A percentile compares a stretch with the other conserved stretches of the same genome.
Evolutionary conservation across 2,797 vertebrate genomes (phyloP).

Genomic region (Sebastolobus alascanus): DNA sequence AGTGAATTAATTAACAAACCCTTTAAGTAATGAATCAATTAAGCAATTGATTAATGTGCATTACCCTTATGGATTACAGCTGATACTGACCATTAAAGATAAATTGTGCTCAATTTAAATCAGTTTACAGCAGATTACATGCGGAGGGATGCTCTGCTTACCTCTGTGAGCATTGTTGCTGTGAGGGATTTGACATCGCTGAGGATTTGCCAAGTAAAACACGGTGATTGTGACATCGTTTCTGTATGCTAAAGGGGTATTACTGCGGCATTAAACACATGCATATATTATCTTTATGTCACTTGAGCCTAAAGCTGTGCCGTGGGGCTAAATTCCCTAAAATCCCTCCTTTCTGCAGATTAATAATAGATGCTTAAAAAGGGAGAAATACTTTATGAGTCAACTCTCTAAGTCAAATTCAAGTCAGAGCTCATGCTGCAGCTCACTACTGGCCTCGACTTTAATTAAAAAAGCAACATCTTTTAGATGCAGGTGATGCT

Average conservation of each 20-base stretch:
- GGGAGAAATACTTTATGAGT: slow-evolving; percentile 67
- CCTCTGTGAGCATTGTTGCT: slow-evolving; percentile 30
- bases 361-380: slow-evolving; percentile 71
- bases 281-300: slow-evolving; percentile 76
- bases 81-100: slow-evolving; percentile 77
- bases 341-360: slow-evolving; percentile 64
- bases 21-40: slow-evolving; percentile 81
- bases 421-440: slow-evolving; percentile 50
- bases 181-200: slow-evolving; percentile 49
- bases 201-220: slow-evolving; percentile 62
- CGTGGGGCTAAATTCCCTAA: slow-evolving; percentile 66
- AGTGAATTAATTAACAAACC: slow-evolving; percentile 78
- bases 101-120: slow-evolving; percentile 68
- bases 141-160: slow-evolving; percentile 51
- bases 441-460: slow-evolving; percentile 49
- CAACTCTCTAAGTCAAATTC: slow-evolving; percentile 49
- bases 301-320: slow-evolving; percentile 69
- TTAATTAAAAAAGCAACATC: slow-evolving; percentile 63
- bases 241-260: slow-evolving; percentile 64
- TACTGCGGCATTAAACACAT: slow-evolving; percentile 69
- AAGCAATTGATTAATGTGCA: slow-evolving; percentile 74
- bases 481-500: slow-evolving; percentile 60
- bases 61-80: slow-evolving; percentile 68
- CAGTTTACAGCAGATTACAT: slow-evolving; percentile 63
- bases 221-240: slow-evolving; percentile 54